phyloP scores from a whole-genome alignment of 2,888 invertebrate species.

The Yponomeuta malinellus region DNA sequence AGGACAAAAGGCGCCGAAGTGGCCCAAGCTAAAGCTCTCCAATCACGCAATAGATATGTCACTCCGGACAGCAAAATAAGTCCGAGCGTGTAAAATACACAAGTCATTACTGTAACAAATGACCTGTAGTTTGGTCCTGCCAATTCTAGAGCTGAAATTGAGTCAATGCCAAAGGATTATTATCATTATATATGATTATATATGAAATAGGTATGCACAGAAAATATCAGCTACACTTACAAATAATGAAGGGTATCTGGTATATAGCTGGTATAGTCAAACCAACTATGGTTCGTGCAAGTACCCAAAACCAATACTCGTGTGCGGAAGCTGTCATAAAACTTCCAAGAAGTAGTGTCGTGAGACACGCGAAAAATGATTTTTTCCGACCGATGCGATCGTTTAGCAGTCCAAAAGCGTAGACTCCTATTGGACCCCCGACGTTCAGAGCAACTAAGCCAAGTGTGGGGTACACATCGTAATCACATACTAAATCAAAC shows the following conservation, averaged over 20 bases:
- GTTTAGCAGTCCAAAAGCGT: constrained; percentile 89
- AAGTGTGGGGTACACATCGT: constrained; percentile 90
- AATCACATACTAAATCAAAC: constrained; percentile 93
- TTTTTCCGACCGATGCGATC: constrained; percentile 91
- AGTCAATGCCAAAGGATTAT: background rate
- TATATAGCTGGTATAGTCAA: constrained; percentile 94
- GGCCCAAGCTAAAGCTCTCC: constrained; percentile 86
- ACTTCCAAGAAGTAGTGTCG: constrained; percentile 87
- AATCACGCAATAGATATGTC: constrained; percentile 90
- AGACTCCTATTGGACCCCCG: constrained; percentile 93
- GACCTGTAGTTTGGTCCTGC: constrained; percentile 94
- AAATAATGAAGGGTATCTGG: constrained; percentile 95
- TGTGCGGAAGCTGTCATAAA: constrained; percentile 86
- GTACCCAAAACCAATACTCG: constrained; percentile 89
- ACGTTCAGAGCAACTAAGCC: constrained; percentile 90
- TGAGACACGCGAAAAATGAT: constrained; percentile 90
- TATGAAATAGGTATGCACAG: too few relatives aligned
- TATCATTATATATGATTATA: too few relatives aligned
- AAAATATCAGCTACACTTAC: constrained; percentile 72
- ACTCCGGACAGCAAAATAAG: constrained; percentile 88
- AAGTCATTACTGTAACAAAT: constrained; percentile 94
- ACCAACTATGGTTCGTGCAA: constrained; percentile 89
- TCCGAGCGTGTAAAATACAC: constrained; percentile 92
- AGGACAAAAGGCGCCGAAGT: constrained; percentile 90
- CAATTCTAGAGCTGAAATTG: constrained; percentile 86